Evolutionary conservation across 64 coral and sea anemone genomes (phyloP).

Genomic region (Porites lutea): DNA sequence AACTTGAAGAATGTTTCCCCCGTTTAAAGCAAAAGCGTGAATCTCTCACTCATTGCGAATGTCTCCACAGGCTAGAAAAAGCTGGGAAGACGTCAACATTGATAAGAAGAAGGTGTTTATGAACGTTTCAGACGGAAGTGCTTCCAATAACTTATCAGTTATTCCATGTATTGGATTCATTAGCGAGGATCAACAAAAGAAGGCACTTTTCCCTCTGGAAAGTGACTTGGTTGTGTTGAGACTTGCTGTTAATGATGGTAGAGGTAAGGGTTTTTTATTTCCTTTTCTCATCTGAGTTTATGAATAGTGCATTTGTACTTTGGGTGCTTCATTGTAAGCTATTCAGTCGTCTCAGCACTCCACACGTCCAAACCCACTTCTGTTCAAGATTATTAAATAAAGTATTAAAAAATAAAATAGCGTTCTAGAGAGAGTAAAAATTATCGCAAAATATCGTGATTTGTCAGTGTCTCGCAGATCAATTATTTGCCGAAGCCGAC

Average conservation of each 20-base stretch:
- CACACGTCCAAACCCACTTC: too few species aligned
- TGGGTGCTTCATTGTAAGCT: too few species aligned
- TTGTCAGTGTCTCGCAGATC: too few species aligned
- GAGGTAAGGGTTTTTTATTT: not conserved
- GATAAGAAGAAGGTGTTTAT: not conserved
- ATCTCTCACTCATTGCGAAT: not conserved
- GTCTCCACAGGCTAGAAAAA: not conserved
- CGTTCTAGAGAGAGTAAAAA: too few species aligned
- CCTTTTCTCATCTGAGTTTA: too few species aligned
- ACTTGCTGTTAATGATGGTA: not conserved
- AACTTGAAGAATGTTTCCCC: too few species aligned
- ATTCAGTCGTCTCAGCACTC: too few species aligned
- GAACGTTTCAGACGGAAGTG: constrained; percentile 26
- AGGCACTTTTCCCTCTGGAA: constrained; percentile 2
- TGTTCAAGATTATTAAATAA: too few species aligned
- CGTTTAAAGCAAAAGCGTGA: not conserved
- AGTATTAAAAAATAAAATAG: too few species aligned
- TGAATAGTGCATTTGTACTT: too few species aligned
- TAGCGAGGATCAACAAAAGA: not conserved
- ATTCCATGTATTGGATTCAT: constrained; percentile 4
- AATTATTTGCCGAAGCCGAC: too few species aligned
- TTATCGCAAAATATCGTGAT: too few species aligned
- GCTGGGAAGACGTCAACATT: not conserved
- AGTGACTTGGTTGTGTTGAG: constrained; percentile 22
- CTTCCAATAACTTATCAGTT: not conserved